Base-by-base conservation (phyloP, 2,113 vertebrate species). In the Cheirogaleus medius region DNA sequence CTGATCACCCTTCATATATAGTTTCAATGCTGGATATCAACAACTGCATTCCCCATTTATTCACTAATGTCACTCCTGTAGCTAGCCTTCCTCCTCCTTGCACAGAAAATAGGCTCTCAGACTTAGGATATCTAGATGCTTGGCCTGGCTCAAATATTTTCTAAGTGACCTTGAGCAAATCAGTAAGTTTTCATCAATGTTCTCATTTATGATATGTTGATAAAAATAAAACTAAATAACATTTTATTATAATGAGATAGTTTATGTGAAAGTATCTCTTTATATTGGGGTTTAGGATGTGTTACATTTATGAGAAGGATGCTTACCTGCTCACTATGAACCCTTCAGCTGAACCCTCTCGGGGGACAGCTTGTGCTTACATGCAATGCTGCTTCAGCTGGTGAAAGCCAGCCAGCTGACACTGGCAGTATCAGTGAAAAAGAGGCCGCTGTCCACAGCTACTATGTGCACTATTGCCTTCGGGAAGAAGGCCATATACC, bases 401-500 rank as follows among this genome's bases (percentile, higher is more conserved):
- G 10, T 44, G 94, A 39, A 47, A 94, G 29, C 21, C 29, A 89
- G 80, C 74, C 81, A 87, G 82, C 73, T 91, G 90, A 98, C 84
- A 94, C 32, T 94, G 68, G 32, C 73, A 78, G 25, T 73, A 60
- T 78, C 78, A 21, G 8, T 91, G 92, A 88, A 89, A 94, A 78
- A 54, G 42, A 85, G 68, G 42, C 71, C 88, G 84, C 76, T 56
- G 73, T 91, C 88, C 84, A 87, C 49, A 89, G 81, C 66, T 52
- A 82, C 76, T 87, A 9, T 13, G 25, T 58, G 76, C 42, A 91
- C 66, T 56, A 29, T 63, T 0, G 60, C 96, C 94, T 97, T 78
- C 2, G 37, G 85, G 85, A 97, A 94, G 85, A 91, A 92, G 81
- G 87, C 84, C 95, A 92, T 81, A 71, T 25, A 81, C 25, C 92